Evolutionary conservation across 1,140 invertebrate genomes (phyloP).

Genomic region (Melitaea cinxia): DNA sequence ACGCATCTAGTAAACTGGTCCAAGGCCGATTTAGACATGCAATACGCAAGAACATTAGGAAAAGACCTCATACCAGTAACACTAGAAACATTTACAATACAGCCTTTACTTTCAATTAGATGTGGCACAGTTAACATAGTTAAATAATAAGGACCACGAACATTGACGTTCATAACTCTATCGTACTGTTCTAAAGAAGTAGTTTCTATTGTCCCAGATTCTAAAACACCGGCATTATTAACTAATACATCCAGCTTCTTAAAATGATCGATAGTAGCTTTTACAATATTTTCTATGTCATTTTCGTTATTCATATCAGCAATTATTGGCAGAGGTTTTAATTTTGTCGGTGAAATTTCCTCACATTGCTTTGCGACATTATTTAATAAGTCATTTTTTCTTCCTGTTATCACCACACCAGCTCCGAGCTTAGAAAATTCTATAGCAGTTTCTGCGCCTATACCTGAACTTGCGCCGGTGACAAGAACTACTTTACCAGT

Average conservation of each 20-base stretch:
- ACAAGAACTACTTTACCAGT: constrained; percentile 86
- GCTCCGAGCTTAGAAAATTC: constrained; percentile 89
- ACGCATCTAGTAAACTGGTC: constrained; percentile 91
- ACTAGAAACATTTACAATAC: constrained; percentile 92
- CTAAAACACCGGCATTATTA: constrained; percentile 88
- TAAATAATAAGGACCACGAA: constrained; percentile 87
- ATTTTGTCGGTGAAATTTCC: constrained; percentile 57
- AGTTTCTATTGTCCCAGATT: constrained; percentile 87
- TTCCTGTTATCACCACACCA: constrained; percentile 84
- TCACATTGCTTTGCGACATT: constrained; percentile 84
- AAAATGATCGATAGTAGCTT: constrained; percentile 83
- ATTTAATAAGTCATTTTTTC: constrained; percentile 60
- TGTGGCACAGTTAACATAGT: constrained; percentile 89
- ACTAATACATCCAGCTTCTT: constrained; percentile 87
- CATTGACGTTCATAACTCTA: constrained; percentile 88
- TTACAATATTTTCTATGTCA: constrained; percentile 84
- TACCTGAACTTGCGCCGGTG: constrained; percentile 93
- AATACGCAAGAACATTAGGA: constrained; percentile 86
- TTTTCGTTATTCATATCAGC: constrained; percentile 86
- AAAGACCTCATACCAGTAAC: constrained; percentile 89
- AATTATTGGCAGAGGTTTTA: constrained; percentile 80
- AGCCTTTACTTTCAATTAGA: constrained; percentile 87
- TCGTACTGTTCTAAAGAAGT: constrained; percentile 89
- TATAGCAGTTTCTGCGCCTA: constrained; percentile 90
- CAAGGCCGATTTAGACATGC: constrained; percentile 90